Evolutionary conservation across 2,113 vertebrate genomes (phyloP).

Genomic region (Dendropsophus ebraccatus): DNA sequence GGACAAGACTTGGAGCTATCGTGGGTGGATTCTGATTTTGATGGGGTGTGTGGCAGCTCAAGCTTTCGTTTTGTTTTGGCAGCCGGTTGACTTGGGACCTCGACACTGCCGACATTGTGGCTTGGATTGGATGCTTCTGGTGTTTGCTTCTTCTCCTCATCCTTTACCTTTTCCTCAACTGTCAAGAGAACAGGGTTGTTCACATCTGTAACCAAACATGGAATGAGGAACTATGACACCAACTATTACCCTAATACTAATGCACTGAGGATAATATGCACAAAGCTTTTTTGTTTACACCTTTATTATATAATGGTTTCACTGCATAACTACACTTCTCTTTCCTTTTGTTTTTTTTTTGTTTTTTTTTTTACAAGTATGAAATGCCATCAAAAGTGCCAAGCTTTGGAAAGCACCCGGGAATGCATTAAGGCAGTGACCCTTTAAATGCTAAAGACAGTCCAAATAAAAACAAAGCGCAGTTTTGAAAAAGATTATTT

Average conservation of each 20-base stretch:
- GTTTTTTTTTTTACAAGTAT: no score
- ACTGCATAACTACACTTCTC: background rate
- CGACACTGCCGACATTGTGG: conserved; percentile 38
- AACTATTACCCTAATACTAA: background rate
- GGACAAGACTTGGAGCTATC: conserved; percentile 91
- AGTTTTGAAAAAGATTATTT: no score
- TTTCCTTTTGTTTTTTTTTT: no score
- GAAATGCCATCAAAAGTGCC: no score
- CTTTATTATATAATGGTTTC: background rate
- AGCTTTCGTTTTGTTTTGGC: conserved; percentile 62
- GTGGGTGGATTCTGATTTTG: conserved; percentile 80
- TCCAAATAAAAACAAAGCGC: no score
- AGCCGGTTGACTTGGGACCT: conserved; percentile 63
- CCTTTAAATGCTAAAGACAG: no score
- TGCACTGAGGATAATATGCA: background rate
- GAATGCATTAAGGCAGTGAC: no score
- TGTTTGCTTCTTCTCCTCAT: conserved; percentile 13
- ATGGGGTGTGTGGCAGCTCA: conserved; percentile 74
- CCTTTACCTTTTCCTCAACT: background rate
- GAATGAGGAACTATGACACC: background rate
- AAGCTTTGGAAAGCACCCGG: no score
- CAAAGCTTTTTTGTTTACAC: background rate
- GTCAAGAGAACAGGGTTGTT: background rate
- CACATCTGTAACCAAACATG: background rate
- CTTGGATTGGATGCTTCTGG: conserved; percentile 58